Conservation (phyloP, 1,140 invertebrate species). For the Wasmannia auropunctata region DNA sequence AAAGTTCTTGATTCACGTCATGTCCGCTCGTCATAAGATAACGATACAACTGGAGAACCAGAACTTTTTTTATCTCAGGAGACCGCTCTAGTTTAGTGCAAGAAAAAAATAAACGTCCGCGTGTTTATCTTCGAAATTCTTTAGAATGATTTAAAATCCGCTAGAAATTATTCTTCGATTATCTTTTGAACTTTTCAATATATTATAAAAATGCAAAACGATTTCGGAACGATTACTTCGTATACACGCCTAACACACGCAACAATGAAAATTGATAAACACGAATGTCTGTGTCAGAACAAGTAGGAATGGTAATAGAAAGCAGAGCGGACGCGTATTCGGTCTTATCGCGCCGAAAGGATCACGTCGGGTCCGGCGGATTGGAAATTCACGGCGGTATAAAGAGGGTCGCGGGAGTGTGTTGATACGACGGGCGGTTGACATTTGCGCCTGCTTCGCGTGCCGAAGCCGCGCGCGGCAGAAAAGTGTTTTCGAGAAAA, state of each 20-base stretch:
- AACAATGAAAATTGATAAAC: not conserved
- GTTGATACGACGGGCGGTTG: constrained; percentile 19
- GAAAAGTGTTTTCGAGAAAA: constrained; percentile 43
- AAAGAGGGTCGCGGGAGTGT: not conserved
- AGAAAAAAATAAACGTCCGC: not conserved
- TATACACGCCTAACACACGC: not conserved
- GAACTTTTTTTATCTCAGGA: not conserved
- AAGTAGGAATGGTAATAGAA: not conserved
- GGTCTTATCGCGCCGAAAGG: constrained; percentile 8
- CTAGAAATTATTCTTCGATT: not conserved
- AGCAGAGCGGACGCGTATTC: not conserved
- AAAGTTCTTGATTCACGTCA: too few species aligned
- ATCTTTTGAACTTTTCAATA: too few species aligned
- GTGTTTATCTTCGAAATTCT: not conserved
- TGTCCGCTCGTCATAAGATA: not conserved
- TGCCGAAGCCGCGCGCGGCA: constrained; percentile 11
- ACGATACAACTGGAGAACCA: too few species aligned
- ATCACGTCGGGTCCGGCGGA: not conserved
- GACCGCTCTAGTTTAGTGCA: not conserved
- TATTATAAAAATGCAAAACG: not conserved
- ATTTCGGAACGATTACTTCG: not conserved
- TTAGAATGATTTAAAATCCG: not conserved
- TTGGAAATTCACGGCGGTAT: constrained; percentile 8
- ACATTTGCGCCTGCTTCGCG: constrained; percentile 44
- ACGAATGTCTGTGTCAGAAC: not conserved